Evolutionary conservation across 2,113 vertebrate species (phyloP), one percentile per base, ranked within the genome.

Genomic region (Spermophilus dauricus): DNA sequence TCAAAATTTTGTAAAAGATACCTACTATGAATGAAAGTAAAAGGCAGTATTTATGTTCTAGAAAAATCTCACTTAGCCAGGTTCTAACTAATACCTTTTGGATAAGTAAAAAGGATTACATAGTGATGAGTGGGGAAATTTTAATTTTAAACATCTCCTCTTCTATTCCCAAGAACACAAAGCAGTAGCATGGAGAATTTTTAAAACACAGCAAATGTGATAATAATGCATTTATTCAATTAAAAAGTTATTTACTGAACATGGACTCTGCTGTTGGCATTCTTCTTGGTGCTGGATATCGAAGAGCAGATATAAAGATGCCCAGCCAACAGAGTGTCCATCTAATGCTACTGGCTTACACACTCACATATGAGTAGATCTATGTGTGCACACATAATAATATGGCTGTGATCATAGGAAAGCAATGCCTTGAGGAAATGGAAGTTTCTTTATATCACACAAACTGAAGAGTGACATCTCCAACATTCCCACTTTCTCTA

Each of bases 401-500:
- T 73, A 87, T 51, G 9, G 4, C 5, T 94, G 17, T 14, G 6
- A 42, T 72, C 14, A 39, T 2, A 39, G 7, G 16, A 76, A 72
- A 56, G 37, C 8, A 17, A 92, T 53, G 70, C 5, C 28, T 65
- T 80, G 58, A 63, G 37, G 39, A 76, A 63, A 82, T 11, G 67
- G 2, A 13, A 69, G 45, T 16, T 58, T 37, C 22, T 69, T 76
- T 32, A 34, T n/a, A 48, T 39, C 22, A 37, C 32, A 73, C 13
- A 63, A 1, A 28, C 89, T 39, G 42, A 10, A 93, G 6, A 34
- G 1, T 51, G 67, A 39, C 9, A 28, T 1, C 28, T 10, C 3
- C 34, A 16, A 0, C 10, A 26, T 26, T 1, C 37, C 7, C 2
- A 70, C 12, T 14, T 26, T 26, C n/a, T 24, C 8, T 42, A 12